A percentile compares a stretch with the other conserved stretches of the same genome.
Conservation (phyloP, 2,113 vertebrate genomes). For the Muntiacus muntjak region DNA sequence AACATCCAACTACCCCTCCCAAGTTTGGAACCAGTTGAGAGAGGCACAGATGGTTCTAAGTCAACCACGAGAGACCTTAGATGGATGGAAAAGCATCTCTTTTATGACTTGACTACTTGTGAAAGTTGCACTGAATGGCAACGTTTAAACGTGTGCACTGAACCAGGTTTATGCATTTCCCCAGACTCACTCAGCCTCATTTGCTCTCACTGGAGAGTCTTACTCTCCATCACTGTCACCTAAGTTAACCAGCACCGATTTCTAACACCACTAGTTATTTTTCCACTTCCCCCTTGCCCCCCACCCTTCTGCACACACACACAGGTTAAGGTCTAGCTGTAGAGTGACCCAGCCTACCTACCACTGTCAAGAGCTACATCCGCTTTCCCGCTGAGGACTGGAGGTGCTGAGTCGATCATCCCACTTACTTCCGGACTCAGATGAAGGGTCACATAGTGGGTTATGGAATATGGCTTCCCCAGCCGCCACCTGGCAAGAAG, state of each 20-base stretch:
- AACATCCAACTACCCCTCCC: neutral
- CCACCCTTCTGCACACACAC: rapidly evolving
- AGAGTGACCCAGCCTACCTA: neutral
- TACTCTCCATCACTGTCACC: too few species aligned
- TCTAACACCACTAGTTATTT: neutral
- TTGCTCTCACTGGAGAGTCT: neutral
- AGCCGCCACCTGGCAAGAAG: neutral
- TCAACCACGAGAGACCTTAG: neutral
- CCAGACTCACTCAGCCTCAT: neutral
- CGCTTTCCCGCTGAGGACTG: neutral
- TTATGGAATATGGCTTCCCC: neutral
- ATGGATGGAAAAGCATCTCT: neutral
- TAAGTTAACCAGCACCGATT: neutral
- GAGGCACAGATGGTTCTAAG: neutral
- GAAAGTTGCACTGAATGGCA: neutral
- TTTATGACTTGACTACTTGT: neutral
- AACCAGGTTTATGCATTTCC: neutral
- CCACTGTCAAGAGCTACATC: neutral
- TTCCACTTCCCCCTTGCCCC: neutral
- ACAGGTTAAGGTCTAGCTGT: neutral
- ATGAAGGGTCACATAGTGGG: neutral
- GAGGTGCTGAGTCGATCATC: neutral
- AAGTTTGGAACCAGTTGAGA: neutral
- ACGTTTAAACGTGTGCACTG: neutral
- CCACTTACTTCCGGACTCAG: neutral